phyloP scores from a whole-genome alignment of 2,797 vertebrate species.

The Onychomys arenicola region DNA sequence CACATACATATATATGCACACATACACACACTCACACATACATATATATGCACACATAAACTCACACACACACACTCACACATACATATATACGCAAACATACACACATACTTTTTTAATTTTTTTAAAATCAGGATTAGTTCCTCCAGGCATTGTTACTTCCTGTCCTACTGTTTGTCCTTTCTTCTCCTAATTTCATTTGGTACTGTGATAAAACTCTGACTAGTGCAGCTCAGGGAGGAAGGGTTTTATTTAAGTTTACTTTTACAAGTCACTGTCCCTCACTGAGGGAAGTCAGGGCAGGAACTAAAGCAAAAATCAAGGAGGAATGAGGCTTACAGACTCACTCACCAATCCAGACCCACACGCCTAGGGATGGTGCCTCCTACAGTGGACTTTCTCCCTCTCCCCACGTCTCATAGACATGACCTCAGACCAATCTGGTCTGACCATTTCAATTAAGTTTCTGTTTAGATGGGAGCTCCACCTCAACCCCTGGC shows the following conservation, averaged over 20 bases:
- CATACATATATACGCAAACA: too few species aligned
- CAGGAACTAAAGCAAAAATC: not conserved
- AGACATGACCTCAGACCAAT: not conserved
- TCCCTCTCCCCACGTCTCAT: not conserved
- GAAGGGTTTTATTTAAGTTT: not conserved
- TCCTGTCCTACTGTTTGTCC: not conserved
- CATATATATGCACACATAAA: too few species aligned
- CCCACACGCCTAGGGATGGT: not conserved
- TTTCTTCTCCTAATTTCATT: not conserved
- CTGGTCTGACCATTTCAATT: not conserved
- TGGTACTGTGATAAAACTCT: not conserved
- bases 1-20: too few species aligned
- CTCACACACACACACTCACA: too few species aligned
- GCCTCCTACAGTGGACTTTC: not conserved
- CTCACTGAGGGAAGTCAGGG: not conserved
- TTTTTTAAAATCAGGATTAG: not conserved
- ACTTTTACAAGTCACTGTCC: not conserved
- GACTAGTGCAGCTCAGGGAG: too few species aligned
- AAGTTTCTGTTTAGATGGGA: not conserved
- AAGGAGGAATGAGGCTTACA: not conserved
- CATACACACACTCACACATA: too few species aligned
- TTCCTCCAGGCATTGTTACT: not conserved
- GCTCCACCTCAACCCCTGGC: too few species aligned
- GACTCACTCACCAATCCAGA: not conserved
- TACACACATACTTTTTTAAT: too few species aligned